phyloP scores from a whole-genome alignment of 2,113 vertebrate genomes.

The Mugil cephalus region DNA sequence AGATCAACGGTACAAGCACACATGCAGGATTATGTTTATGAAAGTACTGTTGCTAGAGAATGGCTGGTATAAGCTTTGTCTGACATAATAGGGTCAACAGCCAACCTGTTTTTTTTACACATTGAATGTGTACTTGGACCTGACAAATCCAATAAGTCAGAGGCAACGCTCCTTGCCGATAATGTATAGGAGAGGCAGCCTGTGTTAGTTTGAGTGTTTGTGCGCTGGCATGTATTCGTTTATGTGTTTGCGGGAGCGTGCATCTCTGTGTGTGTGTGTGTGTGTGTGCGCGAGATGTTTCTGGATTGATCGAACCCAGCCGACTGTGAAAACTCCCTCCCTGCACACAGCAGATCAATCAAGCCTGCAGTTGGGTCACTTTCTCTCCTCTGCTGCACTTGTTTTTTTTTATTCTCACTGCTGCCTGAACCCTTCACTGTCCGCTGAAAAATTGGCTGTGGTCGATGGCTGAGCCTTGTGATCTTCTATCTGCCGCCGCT shows the following conservation, averaged over 20 bases:
- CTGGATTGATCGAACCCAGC: slow-evolving; percentile 45
- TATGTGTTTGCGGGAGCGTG: slow-evolving; percentile 22
- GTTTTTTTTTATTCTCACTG: not conserved
- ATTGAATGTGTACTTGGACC: not conserved
- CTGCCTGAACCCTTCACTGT: slow-evolving; percentile 30
- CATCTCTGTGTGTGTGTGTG: slow-evolving; percentile 7
- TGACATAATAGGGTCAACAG: slow-evolving; percentile 25
- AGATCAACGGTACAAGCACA: slow-evolving; percentile 1
- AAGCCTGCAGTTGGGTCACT: slow-evolving; percentile 35
- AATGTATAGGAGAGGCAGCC: not conserved
- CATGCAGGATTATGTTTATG: slow-evolving; percentile 12
- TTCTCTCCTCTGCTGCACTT: slow-evolving; percentile 32
- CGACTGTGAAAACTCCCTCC: slow-evolving; percentile 55
- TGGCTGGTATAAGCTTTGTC: not conserved
- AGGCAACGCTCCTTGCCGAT: not conserved
- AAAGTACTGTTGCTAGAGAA: slow-evolving; percentile 11
- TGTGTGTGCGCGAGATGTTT: slow-evolving; percentile 56
- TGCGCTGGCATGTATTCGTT: slow-evolving; percentile 15
- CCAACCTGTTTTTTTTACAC: not conserved
- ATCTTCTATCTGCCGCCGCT: slow-evolving; percentile 35
- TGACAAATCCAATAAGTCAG: not conserved
- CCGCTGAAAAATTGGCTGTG: slow-evolving; percentile 21
- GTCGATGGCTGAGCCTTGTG: slow-evolving; percentile 50
- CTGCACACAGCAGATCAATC: slow-evolving; percentile 59
- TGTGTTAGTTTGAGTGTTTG: slow-evolving; percentile 3